A percentile compares a stretch with the other conserved stretches of the same genome.
Evolutionary conservation across 2,113 vertebrate species (phyloP).

Genomic region (Ciconia stormi): DNA sequence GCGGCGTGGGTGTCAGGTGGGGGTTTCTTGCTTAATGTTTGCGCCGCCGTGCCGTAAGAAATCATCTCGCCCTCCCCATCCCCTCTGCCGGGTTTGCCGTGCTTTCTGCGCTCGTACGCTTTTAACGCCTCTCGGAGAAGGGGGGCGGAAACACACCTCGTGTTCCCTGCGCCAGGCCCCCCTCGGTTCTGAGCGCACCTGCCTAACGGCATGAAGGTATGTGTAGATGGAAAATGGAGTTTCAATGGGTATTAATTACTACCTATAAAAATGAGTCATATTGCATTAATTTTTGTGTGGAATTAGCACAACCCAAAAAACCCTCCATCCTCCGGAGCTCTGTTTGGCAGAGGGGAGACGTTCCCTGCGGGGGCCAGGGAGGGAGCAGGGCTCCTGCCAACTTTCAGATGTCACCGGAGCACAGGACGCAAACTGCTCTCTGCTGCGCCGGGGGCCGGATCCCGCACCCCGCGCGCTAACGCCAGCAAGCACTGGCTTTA

Average conservation of each 20-base stretch:
- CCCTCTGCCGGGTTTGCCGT: not conserved
- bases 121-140: no score
- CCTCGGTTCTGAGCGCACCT: not conserved
- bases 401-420: not conserved
- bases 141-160: not conserved
- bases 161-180: not conserved
- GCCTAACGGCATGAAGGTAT: rapidly evolving
- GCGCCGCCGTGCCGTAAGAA: rapidly evolving
- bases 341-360: not conserved
- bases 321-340: not conserved
- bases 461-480: not conserved
- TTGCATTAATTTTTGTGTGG: not conserved
- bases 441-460: rapidly evolving
- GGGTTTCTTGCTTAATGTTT: not conserved
- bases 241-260: not conserved
- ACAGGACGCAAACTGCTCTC: rapidly evolving
- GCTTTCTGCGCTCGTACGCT: rapidly evolving
- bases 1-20: rapidly evolving
- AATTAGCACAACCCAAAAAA: not conserved
- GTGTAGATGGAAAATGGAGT: not conserved
- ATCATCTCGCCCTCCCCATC: rapidly evolving
- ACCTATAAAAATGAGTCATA: not conserved
- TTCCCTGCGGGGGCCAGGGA: not conserved
- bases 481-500: not conserved
- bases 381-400: not conserved